These are phyloP conservation scores for Limosa lapponica DNA, from an alignment of 2,797 vertebrate genomes.

Conservation along the genomic window DNA sequence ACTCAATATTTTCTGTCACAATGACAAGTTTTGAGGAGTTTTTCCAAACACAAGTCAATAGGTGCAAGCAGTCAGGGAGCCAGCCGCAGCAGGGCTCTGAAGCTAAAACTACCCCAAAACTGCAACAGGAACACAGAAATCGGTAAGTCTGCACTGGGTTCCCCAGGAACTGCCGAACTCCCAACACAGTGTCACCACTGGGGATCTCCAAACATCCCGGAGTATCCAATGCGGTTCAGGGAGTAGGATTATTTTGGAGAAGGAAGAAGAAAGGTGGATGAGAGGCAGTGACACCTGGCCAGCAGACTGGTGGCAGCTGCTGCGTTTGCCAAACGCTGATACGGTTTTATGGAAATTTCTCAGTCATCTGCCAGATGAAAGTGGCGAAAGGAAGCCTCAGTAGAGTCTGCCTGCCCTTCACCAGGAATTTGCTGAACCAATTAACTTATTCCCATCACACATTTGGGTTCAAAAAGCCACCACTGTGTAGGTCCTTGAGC, in stretches of 20 bases:
- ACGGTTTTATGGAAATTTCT: background rate
- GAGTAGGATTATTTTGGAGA: background rate
- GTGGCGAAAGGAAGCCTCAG: background rate
- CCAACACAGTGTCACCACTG: background rate
- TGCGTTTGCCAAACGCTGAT: background rate
- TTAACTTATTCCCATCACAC: background rate
- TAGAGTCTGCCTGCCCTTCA: background rate
- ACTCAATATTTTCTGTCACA: background rate
- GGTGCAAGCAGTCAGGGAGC: background rate
- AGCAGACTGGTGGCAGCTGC: background rate
- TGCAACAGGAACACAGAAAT: background rate
- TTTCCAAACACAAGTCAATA: background rate
- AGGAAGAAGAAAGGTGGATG: background rate
- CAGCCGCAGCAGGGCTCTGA: background rate
- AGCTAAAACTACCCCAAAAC: background rate
- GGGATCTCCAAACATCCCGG: background rate
- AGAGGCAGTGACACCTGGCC: background rate
- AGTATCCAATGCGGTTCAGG: fast-evolving
- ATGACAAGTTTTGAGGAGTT: background rate
- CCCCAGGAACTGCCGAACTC: background rate
- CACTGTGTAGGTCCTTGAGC: fast-evolving
- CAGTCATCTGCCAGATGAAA: background rate
- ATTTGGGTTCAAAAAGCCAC: background rate
- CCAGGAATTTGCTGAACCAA: background rate
- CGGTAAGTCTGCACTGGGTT: background rate